phyloP scores from a whole-genome alignment of 2,797 vertebrate species.

The Muraenolepis orangiensis region DNA sequence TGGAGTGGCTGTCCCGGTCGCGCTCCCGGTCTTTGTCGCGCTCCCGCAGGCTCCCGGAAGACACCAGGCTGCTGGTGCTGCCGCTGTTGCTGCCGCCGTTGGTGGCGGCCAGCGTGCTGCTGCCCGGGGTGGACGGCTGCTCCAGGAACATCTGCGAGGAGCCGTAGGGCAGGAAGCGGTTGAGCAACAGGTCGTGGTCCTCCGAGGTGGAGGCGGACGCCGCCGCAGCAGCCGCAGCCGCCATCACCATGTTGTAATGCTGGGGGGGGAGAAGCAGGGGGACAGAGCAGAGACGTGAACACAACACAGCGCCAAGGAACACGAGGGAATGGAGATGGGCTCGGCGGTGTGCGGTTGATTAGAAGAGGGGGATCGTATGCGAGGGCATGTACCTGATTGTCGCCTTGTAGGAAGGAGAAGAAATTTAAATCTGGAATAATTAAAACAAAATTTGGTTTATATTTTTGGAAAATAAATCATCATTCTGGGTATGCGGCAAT shows the following conservation, averaged over 20 bases:
- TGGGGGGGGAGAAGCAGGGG: conserved; percentile 38
- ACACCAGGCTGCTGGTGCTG: conserved; percentile 95
- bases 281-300: not conserved
- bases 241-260: conserved; percentile 98
- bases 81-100: conserved; percentile 87
- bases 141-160: conserved; percentile 93
- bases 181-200: conserved; percentile 90
- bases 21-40: conserved; percentile 59
- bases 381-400: conserved; percentile 87
- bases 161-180: conserved; percentile 91
- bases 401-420: conserved; percentile 97
- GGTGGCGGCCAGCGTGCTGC: conserved; percentile 76
- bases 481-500: not conserved
- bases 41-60: conserved; percentile 88
- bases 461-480: not conserved
- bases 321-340: not conserved
- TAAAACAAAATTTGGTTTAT: not conserved
- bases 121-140: conserved; percentile 83
- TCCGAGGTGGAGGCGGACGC: conserved; percentile 84
- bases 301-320: not conserved
- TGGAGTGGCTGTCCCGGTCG: conserved; percentile 80
- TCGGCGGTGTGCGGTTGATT: not conserved
- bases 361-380: not conserved
- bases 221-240: conserved; percentile 89
- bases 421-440: conserved; percentile 88